Percentiles rank a stretch among this genome's conserved stretches.
Conservation (phyloP, 2,888 invertebrate genomes). For the Caradrina clavipalpis region DNA sequence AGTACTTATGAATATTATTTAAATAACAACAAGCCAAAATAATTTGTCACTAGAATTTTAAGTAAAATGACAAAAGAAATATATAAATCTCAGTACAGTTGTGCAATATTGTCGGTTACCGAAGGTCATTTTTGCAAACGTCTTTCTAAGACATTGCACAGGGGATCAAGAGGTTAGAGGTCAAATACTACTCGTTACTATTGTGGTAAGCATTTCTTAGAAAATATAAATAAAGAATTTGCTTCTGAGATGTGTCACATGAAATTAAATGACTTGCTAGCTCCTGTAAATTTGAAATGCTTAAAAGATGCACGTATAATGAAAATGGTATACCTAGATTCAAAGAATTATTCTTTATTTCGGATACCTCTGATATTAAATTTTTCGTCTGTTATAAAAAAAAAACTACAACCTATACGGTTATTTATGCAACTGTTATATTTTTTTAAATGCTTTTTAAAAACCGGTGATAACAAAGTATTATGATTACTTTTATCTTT, state of each 20-base stretch:
- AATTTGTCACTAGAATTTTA: not conserved
- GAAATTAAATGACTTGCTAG: not conserved
- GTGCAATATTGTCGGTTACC: constrained; percentile 13
- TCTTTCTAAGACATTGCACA: constrained; percentile 28
- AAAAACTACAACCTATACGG: no score
- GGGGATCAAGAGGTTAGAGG: constrained; percentile 40
- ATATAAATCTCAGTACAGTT: constrained; percentile 29
- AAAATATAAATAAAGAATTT: constrained; percentile 16
- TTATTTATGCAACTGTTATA: no score
- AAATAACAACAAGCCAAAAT: not conserved
- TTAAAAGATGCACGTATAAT: no score
- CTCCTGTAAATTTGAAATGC: no score
- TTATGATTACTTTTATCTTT: no score
- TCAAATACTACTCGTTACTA: constrained; percentile 24
- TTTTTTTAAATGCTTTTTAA: no score
- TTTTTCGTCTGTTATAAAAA: no score
- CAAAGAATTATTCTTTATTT: no score
- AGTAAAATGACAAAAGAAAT: constrained; percentile 24
- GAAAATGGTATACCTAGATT: no score
- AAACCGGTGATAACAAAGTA: no score
- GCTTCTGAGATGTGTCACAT: constrained; percentile 1
- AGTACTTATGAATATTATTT: constrained; percentile 12
- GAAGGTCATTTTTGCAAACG: constrained; percentile 32
- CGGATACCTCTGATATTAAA: no score
- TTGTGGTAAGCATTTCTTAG: constrained; percentile 26